These are phyloP conservation scores for Ginglymostoma cirratum DNA, from an alignment of 2,113 vertebrate species.

Conservation along the genomic window DNA sequence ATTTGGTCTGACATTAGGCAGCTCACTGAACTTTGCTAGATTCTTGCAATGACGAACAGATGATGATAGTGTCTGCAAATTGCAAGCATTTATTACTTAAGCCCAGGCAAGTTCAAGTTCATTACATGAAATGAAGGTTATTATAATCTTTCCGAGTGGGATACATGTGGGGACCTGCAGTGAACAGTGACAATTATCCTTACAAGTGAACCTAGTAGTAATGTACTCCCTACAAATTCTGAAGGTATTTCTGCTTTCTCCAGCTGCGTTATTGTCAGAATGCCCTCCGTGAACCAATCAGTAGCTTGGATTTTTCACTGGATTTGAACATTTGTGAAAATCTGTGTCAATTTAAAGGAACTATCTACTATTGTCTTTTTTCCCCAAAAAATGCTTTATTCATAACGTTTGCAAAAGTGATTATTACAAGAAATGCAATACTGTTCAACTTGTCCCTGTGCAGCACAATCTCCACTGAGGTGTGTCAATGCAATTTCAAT, in stretches of 20 bases:
- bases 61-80: conserved; percentile 14
- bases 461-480: no score
- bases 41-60: background rate
- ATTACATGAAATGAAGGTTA: background rate
- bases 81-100: conserved; percentile 12
- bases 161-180: background rate
- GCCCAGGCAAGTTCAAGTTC: background rate
- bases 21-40: background rate
- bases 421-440: no score
- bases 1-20: background rate
- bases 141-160: background rate
- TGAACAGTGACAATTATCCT: conserved; percentile 12
- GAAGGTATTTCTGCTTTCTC: background rate
- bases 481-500: no score
- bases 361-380: background rate
- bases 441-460: no score
- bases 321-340: background rate
- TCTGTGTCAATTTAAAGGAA: background rate
- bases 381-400: no score
- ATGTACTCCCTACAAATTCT: background rate
- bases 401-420: no score
- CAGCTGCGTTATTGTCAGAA: background rate
- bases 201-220: background rate
- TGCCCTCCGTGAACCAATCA: background rate
- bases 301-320: background rate